A percentile compares a stretch with the other conserved stretches of the same genome.
Evolutionary conservation across 64 coral and sea anemone genomes (phyloP).

Genomic region (Actinia equina): DNA sequence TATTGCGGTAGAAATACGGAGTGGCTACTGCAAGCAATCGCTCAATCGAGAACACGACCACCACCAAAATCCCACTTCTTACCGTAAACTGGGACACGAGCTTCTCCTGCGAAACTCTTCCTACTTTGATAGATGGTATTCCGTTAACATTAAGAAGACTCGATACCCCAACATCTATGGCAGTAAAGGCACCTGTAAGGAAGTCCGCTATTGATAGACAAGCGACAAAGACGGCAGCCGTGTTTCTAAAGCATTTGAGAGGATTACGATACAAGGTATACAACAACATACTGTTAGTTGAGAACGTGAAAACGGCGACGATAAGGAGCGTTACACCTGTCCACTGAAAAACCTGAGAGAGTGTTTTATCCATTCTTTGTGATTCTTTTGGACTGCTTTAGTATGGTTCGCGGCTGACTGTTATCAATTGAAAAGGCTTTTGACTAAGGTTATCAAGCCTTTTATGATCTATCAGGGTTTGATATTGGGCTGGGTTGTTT

Average conservation of each 20-base stretch:
- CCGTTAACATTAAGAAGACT: constrained; percentile 19
- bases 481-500: no score
- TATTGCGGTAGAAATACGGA: constrained; percentile 39
- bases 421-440: neutral
- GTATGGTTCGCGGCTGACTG: neutral
- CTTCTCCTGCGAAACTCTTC: constrained; percentile 30
- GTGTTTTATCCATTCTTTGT: neutral
- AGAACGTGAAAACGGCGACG: constrained; percentile 25
- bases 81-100: constrained; percentile 52
- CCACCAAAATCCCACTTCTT: constrained; percentile 24
- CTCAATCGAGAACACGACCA: constrained; percentile 40
- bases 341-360: neutral
- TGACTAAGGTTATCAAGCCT: neutral
- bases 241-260: constrained; percentile 38
- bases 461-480: neutral
- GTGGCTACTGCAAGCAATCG: constrained; percentile 41
- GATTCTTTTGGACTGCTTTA: neutral
- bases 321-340: constrained; percentile 33
- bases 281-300: constrained; percentile 32
- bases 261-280: constrained; percentile 36
- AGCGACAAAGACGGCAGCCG: constrained; percentile 23
- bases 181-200: constrained; percentile 37
- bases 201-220: constrained; percentile 35
- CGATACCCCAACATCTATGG: constrained; percentile 40
- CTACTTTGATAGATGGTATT: neutral